phyloP scores from a whole-genome alignment of 2,888 invertebrate genomes.

The Julus scandinavius region DNA sequence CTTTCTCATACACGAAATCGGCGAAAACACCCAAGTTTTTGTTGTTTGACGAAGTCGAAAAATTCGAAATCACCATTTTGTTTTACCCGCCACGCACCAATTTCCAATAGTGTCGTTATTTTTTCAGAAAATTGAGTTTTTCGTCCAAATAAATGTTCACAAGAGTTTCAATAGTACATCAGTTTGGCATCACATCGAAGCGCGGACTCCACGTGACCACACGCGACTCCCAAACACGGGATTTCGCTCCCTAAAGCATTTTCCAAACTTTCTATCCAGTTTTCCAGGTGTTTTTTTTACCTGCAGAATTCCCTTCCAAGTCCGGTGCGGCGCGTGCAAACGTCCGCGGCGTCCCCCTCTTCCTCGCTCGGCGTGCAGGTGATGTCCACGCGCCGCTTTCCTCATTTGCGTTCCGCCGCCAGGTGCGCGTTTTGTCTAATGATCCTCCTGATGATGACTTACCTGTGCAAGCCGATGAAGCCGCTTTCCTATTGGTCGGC shows the following conservation, averaged over 20 bases:
- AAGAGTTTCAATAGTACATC: neutral
- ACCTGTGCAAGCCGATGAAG: neutral
- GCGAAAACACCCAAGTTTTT: no score
- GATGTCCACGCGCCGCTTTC: neutral
- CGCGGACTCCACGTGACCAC: neutral
- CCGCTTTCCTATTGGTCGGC: conserved; percentile 34
- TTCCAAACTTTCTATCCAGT: neutral
- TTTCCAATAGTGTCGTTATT: no score
- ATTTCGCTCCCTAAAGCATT: neutral
- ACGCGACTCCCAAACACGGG: neutral
- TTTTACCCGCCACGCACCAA: no score
- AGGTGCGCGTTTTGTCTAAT: conserved; percentile 12
- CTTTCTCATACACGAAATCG: no score
- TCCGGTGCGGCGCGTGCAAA: neutral
- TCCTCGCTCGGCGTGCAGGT: neutral
- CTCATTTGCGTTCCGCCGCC: neutral
- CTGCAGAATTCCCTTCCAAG: neutral
- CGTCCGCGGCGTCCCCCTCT: neutral
- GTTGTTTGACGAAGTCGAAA: no score
- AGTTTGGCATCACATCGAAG: neutral
- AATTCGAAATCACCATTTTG: no score
- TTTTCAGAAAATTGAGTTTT: no score
- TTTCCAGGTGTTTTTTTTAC: neutral
- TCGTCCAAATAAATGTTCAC: neutral
- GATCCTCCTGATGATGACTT: conserved; percentile 37